Evolutionary conservation across 1,140 invertebrate species (phyloP), one percentile per base, ranked within the genome.

Genomic region (Papilio polyxenes): DNA sequence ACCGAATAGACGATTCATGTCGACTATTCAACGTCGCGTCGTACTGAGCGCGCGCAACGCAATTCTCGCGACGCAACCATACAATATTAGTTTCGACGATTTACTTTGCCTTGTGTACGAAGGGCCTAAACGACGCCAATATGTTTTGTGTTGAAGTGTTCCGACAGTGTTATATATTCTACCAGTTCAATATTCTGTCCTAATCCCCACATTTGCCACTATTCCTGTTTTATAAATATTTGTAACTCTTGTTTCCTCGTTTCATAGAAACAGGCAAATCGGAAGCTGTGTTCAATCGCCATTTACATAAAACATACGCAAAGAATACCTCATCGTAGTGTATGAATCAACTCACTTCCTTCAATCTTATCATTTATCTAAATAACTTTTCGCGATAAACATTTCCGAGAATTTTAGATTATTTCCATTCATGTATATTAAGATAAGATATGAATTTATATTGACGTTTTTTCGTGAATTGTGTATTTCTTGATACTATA

Each of bases 311-410:
- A 31, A 65, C 62, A 65, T 65, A 65, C 20, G 62, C 62, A 11
- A 31, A 23, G 62, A 65, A 65, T 65, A 65, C 20, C 62, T 65
- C 62, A 31, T 11, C 11, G 62, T 8, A 6, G 15, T 65, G 0
- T 23, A 11, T 65, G 62, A 65, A 65, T 65, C 62, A 65, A 31
- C 62, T 65, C 20, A 65, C 62, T 65, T 65, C 62, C 20, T 65
- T 5, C 56, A 17, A 59, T 59, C 56, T 23, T 65, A 31, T 65
- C 62, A 10, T 65, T 65, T 10, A 59, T 59, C 56, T 59, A 20
- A 59, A 20, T 10, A 53, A 53, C 51, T 53, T 13, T 65, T 31
- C 62, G 20, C 20, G 62, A 65, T 65, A 31, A 65, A 65, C 23
- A 59, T 7, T 7, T 65, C 23, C 11, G 23, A 11, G 62, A 65